These are phyloP conservation scores for Whitmania pigra DNA, from an alignment of 1,140 invertebrate genomes.

Conservation along the genomic window DNA sequence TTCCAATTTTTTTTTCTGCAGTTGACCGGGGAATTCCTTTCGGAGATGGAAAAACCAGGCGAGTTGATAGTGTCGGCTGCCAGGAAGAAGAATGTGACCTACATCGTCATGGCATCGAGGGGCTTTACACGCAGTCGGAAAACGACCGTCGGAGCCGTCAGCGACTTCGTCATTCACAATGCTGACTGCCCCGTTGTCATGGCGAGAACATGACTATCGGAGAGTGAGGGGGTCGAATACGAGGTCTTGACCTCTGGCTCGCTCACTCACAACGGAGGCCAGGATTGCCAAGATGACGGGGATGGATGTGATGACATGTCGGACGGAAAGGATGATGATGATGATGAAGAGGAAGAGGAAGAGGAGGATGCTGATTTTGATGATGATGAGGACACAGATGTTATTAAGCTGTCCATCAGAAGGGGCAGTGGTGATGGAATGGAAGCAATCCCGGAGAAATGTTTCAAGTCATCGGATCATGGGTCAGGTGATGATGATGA, in stretches of 20 bases:
- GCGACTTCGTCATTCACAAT: slow-evolving; percentile 23
- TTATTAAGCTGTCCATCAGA: too few relatives aligned
- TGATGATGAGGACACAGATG: too few relatives aligned
- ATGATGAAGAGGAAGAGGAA: too few relatives aligned
- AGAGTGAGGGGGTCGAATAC: background rate
- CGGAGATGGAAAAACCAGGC: slow-evolving; percentile 22
- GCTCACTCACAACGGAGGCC: too few relatives aligned
- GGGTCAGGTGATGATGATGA: too few relatives aligned
- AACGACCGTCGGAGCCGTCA: slow-evolving; percentile 21
- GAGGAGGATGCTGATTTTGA: too few relatives aligned
- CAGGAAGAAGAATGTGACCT: slow-evolving; percentile 20
- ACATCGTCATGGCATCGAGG: slow-evolving; percentile 21
- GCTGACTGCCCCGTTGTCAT: slow-evolving; percentile 19
- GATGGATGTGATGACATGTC: too few relatives aligned
- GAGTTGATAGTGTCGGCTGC: slow-evolving; percentile 20
- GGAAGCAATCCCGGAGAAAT: too few relatives aligned
- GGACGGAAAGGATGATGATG: too few relatives aligned
- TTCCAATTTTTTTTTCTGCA: background rate
- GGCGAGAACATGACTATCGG: slow-evolving; percentile 12
- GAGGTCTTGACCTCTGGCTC: background rate
- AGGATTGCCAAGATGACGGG: too few relatives aligned
- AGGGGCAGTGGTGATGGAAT: too few relatives aligned
- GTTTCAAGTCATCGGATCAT: too few relatives aligned
- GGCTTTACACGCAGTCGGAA: slow-evolving; percentile 13
- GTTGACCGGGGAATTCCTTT: slow-evolving; percentile 19